These are phyloP conservation scores for Gallinago undulata DNA, from an alignment of 2,113 vertebrate genomes.

Conservation along the genomic window DNA sequence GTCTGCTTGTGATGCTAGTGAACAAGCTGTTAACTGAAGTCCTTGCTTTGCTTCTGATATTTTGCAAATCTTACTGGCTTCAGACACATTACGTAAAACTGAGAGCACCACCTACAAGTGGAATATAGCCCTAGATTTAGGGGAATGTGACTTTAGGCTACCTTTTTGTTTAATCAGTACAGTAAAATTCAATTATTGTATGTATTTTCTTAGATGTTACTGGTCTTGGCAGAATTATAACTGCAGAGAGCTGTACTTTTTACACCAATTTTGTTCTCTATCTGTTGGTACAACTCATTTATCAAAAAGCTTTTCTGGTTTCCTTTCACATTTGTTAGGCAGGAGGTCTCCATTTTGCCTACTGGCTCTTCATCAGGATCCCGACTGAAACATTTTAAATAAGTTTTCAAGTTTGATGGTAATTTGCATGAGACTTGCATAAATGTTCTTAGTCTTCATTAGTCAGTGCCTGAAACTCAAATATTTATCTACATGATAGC, in stretches of 20 bases:
- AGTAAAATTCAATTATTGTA: neutral
- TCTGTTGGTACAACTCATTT: neutral
- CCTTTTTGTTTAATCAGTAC: neutral
- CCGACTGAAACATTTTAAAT: neutral
- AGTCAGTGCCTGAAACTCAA: slow-evolving; percentile 10
- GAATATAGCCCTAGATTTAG: neutral
- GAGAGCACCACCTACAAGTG: neutral
- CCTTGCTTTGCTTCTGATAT: neutral
- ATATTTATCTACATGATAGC: neutral
- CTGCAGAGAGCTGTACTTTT: neutral
- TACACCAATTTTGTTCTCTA: neutral
- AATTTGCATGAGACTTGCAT: neutral
- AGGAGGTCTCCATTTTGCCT: neutral
- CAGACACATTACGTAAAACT: neutral
- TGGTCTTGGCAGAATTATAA: neutral
- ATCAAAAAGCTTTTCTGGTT: neutral
- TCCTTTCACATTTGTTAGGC: neutral
- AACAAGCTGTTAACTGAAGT: neutral
- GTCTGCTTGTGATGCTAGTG: neutral
- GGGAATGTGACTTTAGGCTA: neutral
- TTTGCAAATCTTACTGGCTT: neutral
- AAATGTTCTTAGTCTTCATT: neutral
- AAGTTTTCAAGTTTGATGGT: neutral
- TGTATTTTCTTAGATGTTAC: neutral
- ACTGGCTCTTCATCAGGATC: neutral